Percentiles rank a stretch among this genome's conserved stretches.
These are phyloP conservation scores for Sipha maydis DNA, from an alignment of 2,888 invertebrate genomes.

Conservation along the genomic window DNA sequence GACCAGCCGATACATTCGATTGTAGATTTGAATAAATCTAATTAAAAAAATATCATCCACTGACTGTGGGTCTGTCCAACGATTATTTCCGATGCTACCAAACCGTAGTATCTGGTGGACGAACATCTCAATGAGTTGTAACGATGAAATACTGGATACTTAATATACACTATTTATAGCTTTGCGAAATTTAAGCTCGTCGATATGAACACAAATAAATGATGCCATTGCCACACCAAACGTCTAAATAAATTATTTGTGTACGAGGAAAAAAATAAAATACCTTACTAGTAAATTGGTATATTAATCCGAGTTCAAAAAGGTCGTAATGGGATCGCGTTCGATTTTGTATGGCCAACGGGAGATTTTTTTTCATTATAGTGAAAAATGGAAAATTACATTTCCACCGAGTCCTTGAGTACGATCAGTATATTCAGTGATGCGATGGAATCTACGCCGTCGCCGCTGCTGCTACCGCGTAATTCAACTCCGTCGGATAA, in stretches of 20 bases:
- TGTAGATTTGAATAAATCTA: too few relatives aligned
- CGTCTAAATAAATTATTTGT: not conserved
- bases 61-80: too few relatives aligned
- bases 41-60: too few relatives aligned
- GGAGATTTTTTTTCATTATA: not conserved
- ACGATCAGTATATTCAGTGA: constrained; percentile 12
- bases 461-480: constrained; percentile 16
- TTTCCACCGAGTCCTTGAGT: constrained; percentile 30
- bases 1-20: too few relatives aligned
- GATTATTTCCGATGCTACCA: not conserved
- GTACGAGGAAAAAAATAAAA: not conserved
- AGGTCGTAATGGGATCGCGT: not conserved
- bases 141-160: too few relatives aligned
- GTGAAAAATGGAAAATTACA: constrained; percentile 26
- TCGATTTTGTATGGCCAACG: not conserved
- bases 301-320: not conserved
- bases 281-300: not conserved
- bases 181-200: too few relatives aligned
- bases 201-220: too few relatives aligned
- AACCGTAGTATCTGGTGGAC: too few relatives aligned
- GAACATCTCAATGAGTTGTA: too few relatives aligned
- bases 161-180: too few relatives aligned
- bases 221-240: not conserved
- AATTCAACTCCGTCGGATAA: constrained; percentile 57
- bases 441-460: constrained; percentile 43